These are phyloP conservation scores for Sesamia nonagrioides DNA, from an alignment of 1,140 invertebrate genomes.

Conservation along the genomic window DNA sequence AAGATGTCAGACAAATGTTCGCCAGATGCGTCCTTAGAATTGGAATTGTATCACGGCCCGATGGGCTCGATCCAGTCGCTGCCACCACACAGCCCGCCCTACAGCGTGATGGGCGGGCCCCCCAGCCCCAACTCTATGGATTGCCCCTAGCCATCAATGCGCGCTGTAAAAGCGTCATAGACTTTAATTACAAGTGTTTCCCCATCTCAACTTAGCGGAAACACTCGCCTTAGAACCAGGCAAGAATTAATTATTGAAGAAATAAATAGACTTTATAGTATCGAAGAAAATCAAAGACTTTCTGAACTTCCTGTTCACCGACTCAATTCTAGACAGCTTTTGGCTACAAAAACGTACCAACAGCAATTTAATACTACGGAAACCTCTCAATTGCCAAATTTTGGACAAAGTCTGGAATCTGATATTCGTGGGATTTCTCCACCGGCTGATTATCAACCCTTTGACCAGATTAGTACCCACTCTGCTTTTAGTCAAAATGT, in stretches of 20 bases:
- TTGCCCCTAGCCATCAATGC: slow-evolving; percentile 83
- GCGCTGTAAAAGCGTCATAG: slow-evolving; percentile 81
- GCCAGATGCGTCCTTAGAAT: slow-evolving; percentile 88
- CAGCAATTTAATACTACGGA: too few relatives aligned
- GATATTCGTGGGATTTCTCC: neutral
- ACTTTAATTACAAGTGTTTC: slow-evolving; percentile 58
- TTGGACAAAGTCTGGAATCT: neutral
- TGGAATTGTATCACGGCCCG: slow-evolving; percentile 88
- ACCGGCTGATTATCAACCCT: neutral
- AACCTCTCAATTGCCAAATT: neutral
- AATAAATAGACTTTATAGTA: neutral
- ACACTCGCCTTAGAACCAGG: neutral
- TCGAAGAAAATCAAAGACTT: neutral
- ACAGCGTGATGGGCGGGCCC: slow-evolving; percentile 83
- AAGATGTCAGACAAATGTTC: slow-evolving; percentile 90
- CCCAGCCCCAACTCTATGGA: slow-evolving; percentile 85
- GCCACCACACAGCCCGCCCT: slow-evolving; percentile 83
- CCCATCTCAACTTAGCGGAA: slow-evolving; percentile 52
- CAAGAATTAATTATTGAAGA: neutral
- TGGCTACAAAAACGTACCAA: too few relatives aligned
- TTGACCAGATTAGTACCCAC: neutral
- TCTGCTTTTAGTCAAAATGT: neutral
- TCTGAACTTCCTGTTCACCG: neutral
- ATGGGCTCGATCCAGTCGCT: slow-evolving; percentile 86
- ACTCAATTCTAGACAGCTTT: neutral